These are phyloP conservation scores for Vidua chalybeata DNA, from an alignment of 2,113 vertebrate genomes.

Conservation along the genomic window DNA sequence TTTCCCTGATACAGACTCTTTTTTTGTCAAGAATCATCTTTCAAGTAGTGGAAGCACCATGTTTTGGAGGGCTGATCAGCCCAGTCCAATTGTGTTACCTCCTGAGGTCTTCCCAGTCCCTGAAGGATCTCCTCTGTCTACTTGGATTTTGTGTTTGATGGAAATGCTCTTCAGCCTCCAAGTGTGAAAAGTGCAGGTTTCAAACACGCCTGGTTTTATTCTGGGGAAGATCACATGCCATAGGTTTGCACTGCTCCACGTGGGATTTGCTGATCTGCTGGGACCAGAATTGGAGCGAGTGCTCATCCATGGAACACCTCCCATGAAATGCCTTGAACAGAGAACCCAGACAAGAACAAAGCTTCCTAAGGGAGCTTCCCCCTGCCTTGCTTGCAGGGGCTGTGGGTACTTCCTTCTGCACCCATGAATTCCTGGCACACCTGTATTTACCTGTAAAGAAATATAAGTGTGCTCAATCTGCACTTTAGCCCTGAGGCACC, in stretches of 20 bases:
- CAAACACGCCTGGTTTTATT: not conserved
- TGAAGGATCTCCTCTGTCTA: not conserved
- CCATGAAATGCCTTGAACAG: not conserved
- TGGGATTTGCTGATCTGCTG: not conserved
- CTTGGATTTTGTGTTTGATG: not conserved
- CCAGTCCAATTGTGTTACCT: not conserved
- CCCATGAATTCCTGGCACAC: not conserved
- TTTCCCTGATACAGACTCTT: not conserved
- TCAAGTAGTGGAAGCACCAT: not conserved
- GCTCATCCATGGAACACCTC: not conserved
- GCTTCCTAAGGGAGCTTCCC: not conserved
- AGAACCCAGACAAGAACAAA: not conserved
- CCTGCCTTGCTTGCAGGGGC: not conserved
- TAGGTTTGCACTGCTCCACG: accelerated
- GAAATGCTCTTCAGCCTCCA: not conserved
- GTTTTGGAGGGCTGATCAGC: not conserved
- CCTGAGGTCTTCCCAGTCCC: not conserved
- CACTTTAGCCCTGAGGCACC: not conserved
- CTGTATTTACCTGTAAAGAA: slow-evolving; percentile 4
- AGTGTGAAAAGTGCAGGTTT: not conserved
- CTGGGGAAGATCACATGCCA: not conserved
- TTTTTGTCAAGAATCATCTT: not conserved
- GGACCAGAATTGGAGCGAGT: not conserved
- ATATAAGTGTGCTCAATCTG: not conserved
- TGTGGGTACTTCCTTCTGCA: not conserved